phyloP scores from a whole-genome alignment of 2,888 invertebrate genomes.

The Encarsia formosa region DNA sequence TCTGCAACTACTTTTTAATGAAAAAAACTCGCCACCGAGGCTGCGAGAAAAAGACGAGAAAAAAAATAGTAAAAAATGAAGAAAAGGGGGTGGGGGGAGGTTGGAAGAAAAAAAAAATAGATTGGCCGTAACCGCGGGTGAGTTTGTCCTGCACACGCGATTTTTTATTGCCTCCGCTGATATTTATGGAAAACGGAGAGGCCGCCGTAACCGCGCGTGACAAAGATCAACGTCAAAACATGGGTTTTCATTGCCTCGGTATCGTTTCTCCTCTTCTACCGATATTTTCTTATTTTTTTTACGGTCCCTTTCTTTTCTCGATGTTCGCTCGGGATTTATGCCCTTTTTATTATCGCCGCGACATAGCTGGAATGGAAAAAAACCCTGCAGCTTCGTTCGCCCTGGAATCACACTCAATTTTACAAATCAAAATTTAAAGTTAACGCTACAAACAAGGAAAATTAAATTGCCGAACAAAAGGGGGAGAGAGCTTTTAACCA shows the following conservation, averaged over 20 bases:
- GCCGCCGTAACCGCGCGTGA: conserved; percentile 19
- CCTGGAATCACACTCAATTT: no score
- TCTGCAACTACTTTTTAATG: conserved; percentile 17
- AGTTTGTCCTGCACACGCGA: neutral
- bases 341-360: no score
- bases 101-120: neutral
- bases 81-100: neutral
- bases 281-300: no score
- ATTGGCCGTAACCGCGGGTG: conserved; percentile 2
- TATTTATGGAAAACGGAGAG: conserved; percentile 24
- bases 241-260: conserved; percentile 3
- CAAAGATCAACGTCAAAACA: conserved; percentile 21
- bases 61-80: neutral
- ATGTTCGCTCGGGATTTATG: no score
- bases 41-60: neutral
- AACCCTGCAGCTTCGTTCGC: no score
- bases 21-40: conserved; percentile 18
- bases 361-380: no score
- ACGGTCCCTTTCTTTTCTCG: no score
- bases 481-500: no score
- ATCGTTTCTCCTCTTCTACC: neutral
- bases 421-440: no score
- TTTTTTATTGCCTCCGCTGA: conserved; percentile 20
- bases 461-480: no score
- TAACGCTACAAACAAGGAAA: no score